Percentiles rank a stretch among this genome's conserved stretches.
phyloP scores from a whole-genome alignment of 2,888 invertebrate genomes.

The Cheilosia scutellata region DNA sequence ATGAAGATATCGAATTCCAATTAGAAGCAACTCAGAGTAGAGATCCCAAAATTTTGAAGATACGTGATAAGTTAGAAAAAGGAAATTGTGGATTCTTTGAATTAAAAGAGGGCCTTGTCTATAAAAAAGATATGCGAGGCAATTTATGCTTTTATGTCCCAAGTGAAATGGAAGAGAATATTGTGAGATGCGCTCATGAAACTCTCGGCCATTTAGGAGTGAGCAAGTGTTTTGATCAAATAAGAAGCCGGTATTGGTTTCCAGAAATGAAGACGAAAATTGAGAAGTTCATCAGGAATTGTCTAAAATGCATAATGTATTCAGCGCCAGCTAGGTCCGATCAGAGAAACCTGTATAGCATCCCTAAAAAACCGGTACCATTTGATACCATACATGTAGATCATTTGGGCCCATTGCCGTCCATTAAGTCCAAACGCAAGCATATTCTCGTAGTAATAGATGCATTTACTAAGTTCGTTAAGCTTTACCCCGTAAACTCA shows the following conservation, averaged over 20 bases:
- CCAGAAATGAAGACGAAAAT: constrained; percentile 34
- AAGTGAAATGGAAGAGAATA: constrained; percentile 57
- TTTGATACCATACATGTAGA: constrained; percentile 34
- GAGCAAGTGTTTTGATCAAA: constrained; percentile 50
- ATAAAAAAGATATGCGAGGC: constrained; percentile 26
- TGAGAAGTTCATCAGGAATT: constrained; percentile 33
- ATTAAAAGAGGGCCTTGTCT: constrained; percentile 52
- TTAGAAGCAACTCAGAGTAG: constrained; percentile 48
- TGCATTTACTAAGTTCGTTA: constrained; percentile 46
- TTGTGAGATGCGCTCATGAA: constrained; percentile 58
- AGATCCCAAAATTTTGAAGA: constrained; percentile 26
- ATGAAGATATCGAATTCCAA: constrained; percentile 60
- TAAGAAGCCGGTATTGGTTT: constrained; percentile 60
- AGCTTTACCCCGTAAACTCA: constrained; percentile 27
- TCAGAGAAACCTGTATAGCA: constrained; percentile 28
- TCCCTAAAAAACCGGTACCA: constrained; percentile 33
- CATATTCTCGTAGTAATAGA: constrained; percentile 36
- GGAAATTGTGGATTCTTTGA: constrained; percentile 26
- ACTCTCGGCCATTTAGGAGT: constrained; percentile 55
- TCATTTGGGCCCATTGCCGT: constrained; percentile 11
- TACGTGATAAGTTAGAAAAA: constrained; percentile 45
- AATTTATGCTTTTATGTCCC: constrained; percentile 59
- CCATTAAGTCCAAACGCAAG: constrained; percentile 26
- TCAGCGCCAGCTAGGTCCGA: constrained; percentile 10
- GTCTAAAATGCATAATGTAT: constrained; percentile 43